phyloP scores from a whole-genome alignment of 2,113 vertebrate genomes.

The Bubo blakistoni region DNA sequence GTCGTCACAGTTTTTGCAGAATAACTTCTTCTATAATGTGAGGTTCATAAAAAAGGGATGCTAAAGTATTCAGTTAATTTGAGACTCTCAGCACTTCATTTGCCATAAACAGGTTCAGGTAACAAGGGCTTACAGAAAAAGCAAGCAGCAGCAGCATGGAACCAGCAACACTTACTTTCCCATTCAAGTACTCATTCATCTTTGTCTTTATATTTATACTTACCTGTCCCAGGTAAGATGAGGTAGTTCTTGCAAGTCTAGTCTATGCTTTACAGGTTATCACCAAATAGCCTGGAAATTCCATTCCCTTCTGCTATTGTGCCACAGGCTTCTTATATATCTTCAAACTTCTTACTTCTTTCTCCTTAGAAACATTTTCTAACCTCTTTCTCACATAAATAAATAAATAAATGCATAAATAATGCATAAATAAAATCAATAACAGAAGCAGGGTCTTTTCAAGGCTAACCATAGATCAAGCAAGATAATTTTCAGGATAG shows the following conservation, averaged over 20 bases:
- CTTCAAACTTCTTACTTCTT: neutral
- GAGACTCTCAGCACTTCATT: neutral
- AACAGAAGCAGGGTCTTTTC: neutral
- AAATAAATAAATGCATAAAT: too few species aligned
- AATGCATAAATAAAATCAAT: neutral
- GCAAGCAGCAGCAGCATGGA: neutral
- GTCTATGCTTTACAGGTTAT: neutral
- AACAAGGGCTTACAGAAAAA: neutral
- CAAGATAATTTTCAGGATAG: neutral
- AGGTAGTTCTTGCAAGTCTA: neutral
- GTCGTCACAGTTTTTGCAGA: neutral
- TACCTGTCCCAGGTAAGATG: neutral
- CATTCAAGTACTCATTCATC: neutral
- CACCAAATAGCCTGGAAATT: neutral
- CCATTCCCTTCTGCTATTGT: neutral
- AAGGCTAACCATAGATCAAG: neutral
- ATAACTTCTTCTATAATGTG: neutral
- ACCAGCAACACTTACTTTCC: neutral
- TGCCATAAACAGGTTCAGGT: neutral
- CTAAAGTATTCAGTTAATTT: neutral
- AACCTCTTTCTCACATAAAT: neutral
- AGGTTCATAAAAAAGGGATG: neutral
- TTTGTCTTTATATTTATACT: neutral
- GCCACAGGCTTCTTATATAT: neutral
- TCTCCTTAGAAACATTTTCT: neutral